Base-by-base conservation (phyloP, 2,113 vertebrate species). In the Dipodomys ordii region DNA sequence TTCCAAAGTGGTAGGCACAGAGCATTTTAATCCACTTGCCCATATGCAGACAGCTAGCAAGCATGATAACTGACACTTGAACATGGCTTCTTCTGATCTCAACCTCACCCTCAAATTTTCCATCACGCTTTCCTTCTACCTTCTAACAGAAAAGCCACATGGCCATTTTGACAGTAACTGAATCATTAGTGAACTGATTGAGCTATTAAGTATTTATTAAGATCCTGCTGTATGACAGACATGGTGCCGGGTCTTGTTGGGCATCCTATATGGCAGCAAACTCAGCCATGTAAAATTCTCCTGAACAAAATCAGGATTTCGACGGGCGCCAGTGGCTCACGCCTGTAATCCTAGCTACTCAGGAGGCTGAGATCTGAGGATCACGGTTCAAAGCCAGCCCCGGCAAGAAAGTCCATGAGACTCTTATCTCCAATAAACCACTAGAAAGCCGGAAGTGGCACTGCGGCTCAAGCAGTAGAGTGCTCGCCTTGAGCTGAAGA, bases 131-230 rank as follows among this genome's bases (percentile, higher is more conserved):
- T n/a, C 35, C 57, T n/a, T 9, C 67, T 35, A 27, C 6, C 18
- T 93, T 90, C 30, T 22, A 65, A 79, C 91, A 86, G 53, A 83
- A 57, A 46, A 28, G 22, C 27, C 3, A 46, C 35, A 53, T 64
- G 64, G 6, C 32, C 25, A 19, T 27, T 93, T 39, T 88, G 28
- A 35, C 32, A 92, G 57, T 68, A 90, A 94, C 23, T 46, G 49
- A 93, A 91, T 93, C 84, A 89, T 71, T 94, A 94, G 91, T 49
- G 71, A 83, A 88, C 27, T 93, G 32, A 64, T 39, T 53, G 35
- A 25, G 15, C 67, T 20, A 57, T 68, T 83, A 81, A 79, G 68
- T 92, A 84, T 84, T 91, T 83, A 94, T 93, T 87, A 82, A 74
- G 28, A 35, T 18, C 23, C 76, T 11, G 44, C 18, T 92, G 22